These are phyloP conservation scores for Neosilurus hyrtlii DNA, from an alignment of 2,797 vertebrate genomes.

Conservation along the genomic window DNA sequence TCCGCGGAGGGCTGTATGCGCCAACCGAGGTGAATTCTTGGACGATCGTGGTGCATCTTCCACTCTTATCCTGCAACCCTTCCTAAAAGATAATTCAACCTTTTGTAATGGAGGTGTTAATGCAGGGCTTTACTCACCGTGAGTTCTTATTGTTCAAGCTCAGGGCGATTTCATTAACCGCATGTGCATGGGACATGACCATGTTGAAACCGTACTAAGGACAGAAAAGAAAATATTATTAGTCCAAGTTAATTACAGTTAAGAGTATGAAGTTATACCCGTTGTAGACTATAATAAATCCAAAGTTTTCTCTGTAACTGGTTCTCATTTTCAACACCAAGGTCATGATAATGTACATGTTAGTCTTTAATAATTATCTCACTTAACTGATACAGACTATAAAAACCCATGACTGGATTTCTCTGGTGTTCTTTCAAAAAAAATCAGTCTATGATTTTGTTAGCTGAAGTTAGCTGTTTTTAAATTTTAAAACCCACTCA, in stretches of 20 bases:
- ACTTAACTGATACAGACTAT: not conserved
- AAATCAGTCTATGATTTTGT: not conserved
- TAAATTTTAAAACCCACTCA: not conserved
- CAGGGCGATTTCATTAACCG: constrained; percentile 97
- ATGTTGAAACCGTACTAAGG: constrained; percentile 94
- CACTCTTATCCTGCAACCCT: not conserved
- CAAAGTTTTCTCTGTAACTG: not conserved
- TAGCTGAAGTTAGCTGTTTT: not conserved
- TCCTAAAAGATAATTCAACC: not conserved
- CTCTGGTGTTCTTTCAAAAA: not conserved
- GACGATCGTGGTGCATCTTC: not conserved
- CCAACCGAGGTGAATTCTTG: too few relatives aligned
- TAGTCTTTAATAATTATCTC: not conserved
- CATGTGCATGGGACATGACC: constrained; percentile 95
- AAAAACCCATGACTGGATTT: not conserved
- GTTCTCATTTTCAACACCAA: not conserved
- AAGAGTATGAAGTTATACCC: not conserved
- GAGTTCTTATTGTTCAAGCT: constrained; percentile 97
- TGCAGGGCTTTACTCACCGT: constrained; percentile 73
- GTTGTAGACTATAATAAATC: not conserved
- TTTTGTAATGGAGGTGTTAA: constrained; percentile 12
- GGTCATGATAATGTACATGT: not conserved
- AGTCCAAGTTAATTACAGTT: not conserved
- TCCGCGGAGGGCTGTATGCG: too few relatives aligned
- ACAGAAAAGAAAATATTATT: constrained; percentile 23